phyloP scores from a whole-genome alignment of 2,888 invertebrate species.

The Asteroscopus sphinx region DNA sequence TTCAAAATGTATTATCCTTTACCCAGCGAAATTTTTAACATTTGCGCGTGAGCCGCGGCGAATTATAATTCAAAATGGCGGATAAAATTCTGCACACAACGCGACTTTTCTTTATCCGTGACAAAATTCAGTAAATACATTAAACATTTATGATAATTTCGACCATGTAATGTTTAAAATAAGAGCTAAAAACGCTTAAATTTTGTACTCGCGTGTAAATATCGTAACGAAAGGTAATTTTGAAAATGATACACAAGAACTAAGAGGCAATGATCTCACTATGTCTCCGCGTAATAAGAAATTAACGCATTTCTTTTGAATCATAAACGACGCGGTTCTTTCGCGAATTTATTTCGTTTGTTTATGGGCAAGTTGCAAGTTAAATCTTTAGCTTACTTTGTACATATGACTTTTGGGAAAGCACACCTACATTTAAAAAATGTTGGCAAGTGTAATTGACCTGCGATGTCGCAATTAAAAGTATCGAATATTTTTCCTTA shows the following conservation, averaged over 20 bases:
- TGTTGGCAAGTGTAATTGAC: too few species aligned
- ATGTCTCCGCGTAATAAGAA: conserved; percentile 48
- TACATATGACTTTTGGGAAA: conserved; percentile 45
- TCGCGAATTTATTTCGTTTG: conserved; percentile 35
- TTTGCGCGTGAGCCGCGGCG: conserved; percentile 54
- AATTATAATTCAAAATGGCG: conserved; percentile 57
- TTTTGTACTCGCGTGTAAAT: conserved; percentile 22
- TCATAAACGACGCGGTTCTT: conserved; percentile 46
- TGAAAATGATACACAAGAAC: conserved; percentile 51
- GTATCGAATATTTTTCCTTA: too few species aligned
- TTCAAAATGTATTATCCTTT: conserved; percentile 52
- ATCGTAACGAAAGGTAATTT: conserved; percentile 30
- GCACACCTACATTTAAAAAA: conserved; percentile 3
- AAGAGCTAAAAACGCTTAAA: conserved; percentile 39
- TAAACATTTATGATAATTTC: conserved; percentile 48
- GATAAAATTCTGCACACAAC: conserved; percentile 49
- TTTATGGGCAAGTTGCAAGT: conserved; percentile 29
- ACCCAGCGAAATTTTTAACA: conserved; percentile 52
- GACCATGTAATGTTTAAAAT: conserved; percentile 40
- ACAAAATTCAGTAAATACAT: conserved; percentile 52
- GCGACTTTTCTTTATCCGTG: conserved; percentile 50
- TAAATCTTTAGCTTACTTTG: conserved; percentile 16
- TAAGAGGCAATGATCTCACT: conserved; percentile 35
- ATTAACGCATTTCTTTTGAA: conserved; percentile 46
- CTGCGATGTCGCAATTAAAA: too few species aligned